These are phyloP conservation scores for Galeruca laticollis DNA, from an alignment of 2,888 invertebrate species.

Conservation along the genomic window DNA sequence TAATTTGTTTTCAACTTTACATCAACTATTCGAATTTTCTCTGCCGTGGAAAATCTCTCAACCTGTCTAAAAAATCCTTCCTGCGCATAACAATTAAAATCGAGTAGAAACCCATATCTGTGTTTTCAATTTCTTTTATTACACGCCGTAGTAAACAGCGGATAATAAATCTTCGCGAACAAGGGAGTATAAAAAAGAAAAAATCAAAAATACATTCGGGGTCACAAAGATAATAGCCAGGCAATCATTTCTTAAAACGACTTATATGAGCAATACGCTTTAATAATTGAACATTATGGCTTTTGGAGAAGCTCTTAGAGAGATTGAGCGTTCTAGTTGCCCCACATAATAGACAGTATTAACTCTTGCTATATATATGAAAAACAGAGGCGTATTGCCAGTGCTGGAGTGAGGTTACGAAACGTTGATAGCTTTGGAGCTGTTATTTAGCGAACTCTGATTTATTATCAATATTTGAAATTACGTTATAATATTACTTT, in stretches of 20 bases:
- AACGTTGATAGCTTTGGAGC: no score
- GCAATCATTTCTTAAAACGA: conserved; percentile 66
- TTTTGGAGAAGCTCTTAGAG: conserved; percentile 66
- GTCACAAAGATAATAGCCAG: conserved; percentile 55
- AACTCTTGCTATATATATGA: conserved; percentile 50
- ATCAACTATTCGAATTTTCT: no score
- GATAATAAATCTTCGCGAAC: conserved; percentile 56
- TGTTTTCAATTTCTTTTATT: conserved; percentile 34
- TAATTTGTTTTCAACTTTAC: no score
- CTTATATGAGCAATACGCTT: conserved; percentile 67
- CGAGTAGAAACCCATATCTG: conserved; percentile 3
- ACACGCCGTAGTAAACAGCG: conserved; percentile 15
- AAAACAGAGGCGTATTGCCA: conserved; percentile 31
- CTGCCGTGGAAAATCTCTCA: no score
- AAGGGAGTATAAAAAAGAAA: conserved; percentile 57
- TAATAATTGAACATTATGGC: conserved; percentile 68
- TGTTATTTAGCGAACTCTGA: no score
- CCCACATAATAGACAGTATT: conserved; percentile 60
- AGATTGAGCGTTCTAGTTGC: conserved; percentile 63
- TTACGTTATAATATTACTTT: no score
- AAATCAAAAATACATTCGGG: conserved; percentile 65
- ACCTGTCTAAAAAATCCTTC: conserved; percentile 11
- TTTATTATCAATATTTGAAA: no score
- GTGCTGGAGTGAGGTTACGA: no score
- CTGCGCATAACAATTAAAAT: conserved; percentile 27